Evolutionary conservation across 2,113 vertebrate species (phyloP).

Genomic region (Alethe diademata): DNA sequence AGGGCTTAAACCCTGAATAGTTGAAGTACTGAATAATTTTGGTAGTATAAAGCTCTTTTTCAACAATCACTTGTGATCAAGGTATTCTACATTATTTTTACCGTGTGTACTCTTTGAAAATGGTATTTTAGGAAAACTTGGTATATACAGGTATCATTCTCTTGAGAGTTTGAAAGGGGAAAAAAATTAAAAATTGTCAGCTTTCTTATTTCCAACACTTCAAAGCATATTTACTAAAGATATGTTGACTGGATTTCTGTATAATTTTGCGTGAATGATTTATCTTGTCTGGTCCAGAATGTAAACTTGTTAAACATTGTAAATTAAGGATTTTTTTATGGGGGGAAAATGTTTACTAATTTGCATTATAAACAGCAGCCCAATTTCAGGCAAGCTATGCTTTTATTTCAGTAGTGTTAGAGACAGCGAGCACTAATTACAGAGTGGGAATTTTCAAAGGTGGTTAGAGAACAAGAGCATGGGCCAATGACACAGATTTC

Average conservation of each 20-base stretch:
- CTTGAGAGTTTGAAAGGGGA: neutral
- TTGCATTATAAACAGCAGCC: slow-evolving; percentile 22
- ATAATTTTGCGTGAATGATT: slow-evolving; percentile 37
- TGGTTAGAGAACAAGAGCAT: neutral
- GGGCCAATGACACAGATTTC: neutral
- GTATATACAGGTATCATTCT: neutral
- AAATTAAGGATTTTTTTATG: slow-evolving; percentile 8
- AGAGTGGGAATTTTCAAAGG: neutral
- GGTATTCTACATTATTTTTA: neutral
- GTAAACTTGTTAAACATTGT: slow-evolving; percentile 12
- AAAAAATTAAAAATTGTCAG: neutral
- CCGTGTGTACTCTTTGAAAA: slow-evolving; percentile 12
- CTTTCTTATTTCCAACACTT: neutral
- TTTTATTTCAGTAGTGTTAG: neutral
- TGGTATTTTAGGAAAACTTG: slow-evolving; percentile 16
- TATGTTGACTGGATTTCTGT: slow-evolving; percentile 1
- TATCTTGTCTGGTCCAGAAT: slow-evolving; percentile 51
- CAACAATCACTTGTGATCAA: neutral
- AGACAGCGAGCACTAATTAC: neutral
- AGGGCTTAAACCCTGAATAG: neutral
- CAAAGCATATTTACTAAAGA: slow-evolving; percentile 27
- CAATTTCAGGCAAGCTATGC: neutral
- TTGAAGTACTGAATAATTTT: slow-evolving; percentile 6
- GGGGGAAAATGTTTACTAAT: neutral
- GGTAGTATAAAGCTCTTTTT: neutral